Conservation (phyloP, 2,797 vertebrate species). For the Todus mexicanus region DNA sequence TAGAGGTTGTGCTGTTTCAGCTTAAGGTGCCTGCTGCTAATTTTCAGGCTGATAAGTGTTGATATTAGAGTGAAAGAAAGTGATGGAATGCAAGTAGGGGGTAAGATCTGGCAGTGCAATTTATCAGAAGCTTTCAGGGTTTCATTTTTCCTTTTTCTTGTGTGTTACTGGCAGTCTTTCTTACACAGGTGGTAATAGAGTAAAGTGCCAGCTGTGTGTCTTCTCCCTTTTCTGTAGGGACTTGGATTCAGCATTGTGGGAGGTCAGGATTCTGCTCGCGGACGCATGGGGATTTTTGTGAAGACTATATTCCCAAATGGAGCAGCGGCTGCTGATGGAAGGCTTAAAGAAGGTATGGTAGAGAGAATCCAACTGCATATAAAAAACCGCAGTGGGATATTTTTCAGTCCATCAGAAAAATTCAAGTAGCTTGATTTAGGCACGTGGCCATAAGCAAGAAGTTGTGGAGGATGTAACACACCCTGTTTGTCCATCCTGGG, state of each 20-base stretch:
- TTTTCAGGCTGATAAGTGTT: not conserved
- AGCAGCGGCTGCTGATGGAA: slow-evolving; percentile 90
- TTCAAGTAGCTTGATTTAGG: not conserved
- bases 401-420: not conserved
- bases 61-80: not conserved
- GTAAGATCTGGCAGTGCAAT: not conserved
- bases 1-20: not conserved
- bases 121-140: not conserved
- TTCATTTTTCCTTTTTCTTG: not conserved
- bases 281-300: slow-evolving; percentile 97
- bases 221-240: slow-evolving; percentile 73
- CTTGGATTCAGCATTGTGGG: slow-evolving; percentile 97
- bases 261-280: slow-evolving; percentile 92
- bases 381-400: not conserved
- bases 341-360: slow-evolving; percentile 88
- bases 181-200: not conserved
- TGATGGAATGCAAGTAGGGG: not conserved
- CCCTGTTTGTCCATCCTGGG: not conserved
- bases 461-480: not conserved
- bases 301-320: slow-evolving; percentile 95
- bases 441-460: not conserved
- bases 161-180: not conserved
- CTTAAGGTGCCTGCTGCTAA: not conserved
- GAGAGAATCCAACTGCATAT: not conserved
- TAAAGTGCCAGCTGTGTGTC: not conserved